These are phyloP conservation scores for Sinotaia quadrata DNA, from an alignment of 2,888 invertebrate genomes.

Conservation along the genomic window DNA sequence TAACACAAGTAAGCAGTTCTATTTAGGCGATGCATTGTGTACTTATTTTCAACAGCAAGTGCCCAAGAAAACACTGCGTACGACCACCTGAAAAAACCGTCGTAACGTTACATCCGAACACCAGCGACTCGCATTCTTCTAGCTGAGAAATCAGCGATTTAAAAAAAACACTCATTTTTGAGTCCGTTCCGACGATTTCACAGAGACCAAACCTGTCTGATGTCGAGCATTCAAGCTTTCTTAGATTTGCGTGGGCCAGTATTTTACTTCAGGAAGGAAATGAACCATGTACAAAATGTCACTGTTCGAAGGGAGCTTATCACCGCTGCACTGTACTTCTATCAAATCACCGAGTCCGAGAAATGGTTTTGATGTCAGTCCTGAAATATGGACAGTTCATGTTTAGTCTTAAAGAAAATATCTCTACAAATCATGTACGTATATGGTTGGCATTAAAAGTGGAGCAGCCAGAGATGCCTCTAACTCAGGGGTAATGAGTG, in stretches of 20 bases:
- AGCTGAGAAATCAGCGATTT: neutral
- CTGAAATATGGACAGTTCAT: neutral
- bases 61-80: neutral
- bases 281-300: neutral
- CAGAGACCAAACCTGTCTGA: neutral
- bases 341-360: neutral
- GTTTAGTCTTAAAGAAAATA: no score
- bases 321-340: slow-evolving; percentile 1
- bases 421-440: no score
- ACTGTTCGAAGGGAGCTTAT: neutral
- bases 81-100: neutral
- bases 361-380: neutral
- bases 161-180: neutral
- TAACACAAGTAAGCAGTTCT: no score
- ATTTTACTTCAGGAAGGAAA: neutral
- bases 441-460: no score
- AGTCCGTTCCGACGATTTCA: neutral
- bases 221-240: neutral
- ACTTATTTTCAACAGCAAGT: no score
- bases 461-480: no score
- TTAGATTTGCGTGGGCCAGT: neutral
- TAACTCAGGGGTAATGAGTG: no score
- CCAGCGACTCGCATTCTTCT: neutral
- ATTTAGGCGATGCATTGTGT: no score
- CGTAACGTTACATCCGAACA: neutral